Percentiles rank a stretch among this genome's conserved stretches.
Conservation (phyloP, 2,888 invertebrate species). For the Crepidodera aurea region DNA sequence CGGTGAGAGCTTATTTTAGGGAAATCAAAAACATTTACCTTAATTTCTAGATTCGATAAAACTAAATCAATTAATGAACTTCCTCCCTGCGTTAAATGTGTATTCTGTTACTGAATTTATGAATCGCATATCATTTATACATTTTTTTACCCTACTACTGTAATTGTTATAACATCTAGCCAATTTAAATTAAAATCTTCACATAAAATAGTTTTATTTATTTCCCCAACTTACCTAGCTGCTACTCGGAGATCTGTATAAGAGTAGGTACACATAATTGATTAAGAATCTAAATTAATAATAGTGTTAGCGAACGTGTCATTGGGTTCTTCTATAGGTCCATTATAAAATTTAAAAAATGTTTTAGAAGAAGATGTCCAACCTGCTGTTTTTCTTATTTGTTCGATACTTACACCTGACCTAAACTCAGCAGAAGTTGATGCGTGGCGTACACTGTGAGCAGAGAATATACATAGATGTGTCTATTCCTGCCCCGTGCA, state of each 20-base stretch:
- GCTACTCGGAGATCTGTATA: no score
- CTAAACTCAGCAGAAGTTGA: conserved; percentile 27
- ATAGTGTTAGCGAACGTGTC: no score
- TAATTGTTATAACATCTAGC: background rate
- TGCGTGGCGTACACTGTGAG: conserved; percentile 30
- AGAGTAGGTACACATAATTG: no score
- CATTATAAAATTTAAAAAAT: conserved; percentile 31
- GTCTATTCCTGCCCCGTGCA: conserved; percentile 20
- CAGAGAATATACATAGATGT: no score
- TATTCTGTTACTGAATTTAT: background rate
- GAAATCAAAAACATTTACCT: background rate
- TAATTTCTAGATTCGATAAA: background rate
- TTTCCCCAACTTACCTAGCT: no score
- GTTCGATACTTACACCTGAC: conserved; percentile 21
- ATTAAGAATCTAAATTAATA: no score
- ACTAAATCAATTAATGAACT: conserved; percentile 2
- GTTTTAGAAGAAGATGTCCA: conserved; percentile 27
- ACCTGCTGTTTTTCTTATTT: conserved; percentile 28
- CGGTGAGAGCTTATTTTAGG: background rate
- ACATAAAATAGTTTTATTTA: background rate
- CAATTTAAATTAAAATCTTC: background rate
- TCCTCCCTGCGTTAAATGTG: conserved; percentile 5
- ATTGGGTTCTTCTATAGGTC: no score
- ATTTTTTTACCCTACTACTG: background rate
- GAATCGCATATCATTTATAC: background rate